Evolutionary conservation across 2,797 vertebrate species (phyloP), one percentile per base, ranked within the genome.

Genomic region (Notoglanidium macrostoma): DNA sequence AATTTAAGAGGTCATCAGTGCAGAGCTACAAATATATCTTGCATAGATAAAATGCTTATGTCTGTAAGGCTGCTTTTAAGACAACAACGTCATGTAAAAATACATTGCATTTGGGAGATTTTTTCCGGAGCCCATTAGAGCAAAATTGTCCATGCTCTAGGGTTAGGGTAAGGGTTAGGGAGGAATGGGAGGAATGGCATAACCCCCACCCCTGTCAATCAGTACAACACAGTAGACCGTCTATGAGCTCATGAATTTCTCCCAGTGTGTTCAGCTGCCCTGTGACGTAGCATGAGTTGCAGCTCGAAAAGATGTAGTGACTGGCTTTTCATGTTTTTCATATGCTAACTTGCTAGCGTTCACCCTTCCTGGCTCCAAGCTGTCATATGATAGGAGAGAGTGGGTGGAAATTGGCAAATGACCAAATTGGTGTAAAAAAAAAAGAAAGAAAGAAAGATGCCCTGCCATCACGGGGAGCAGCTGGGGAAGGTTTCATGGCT

Each of bases 1-100:
- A 3, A 68, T 67, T 85, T 35, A 44, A 26, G 14, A 49, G 77
- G 77, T 67, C 87, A 80, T 63, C 51, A 7, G 55, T 29, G 70
- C 54, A 61, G 32, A 21, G 35, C 35, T 57, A 72, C 32, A 55
- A n/a, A 84, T 40, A 65, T 29, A 32, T 49, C 46, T 23, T 23
- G 15, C 46, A 51, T 17, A 23, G 2, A 32, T 29, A 77, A 57
- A 54, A 23, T 7, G 19, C 54, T 8, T 35, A 78, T n/a, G 76
- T 21, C 9, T 79, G 29, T 23, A 59, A 77, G 55, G n/a, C n/a
- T 79, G 9, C 54, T 6, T 6, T 21, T 57, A 29, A 57, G 5
- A 35, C 8, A 35, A 35, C 59, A 57, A 40, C 40, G 40, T 40
- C 3, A 40, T 40, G 40, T 40, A 40, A 40, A 40, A 40, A 40